These are phyloP conservation scores for Vireo griseus DNA, from an alignment of 2,797 vertebrate species.

Conservation along the genomic window DNA sequence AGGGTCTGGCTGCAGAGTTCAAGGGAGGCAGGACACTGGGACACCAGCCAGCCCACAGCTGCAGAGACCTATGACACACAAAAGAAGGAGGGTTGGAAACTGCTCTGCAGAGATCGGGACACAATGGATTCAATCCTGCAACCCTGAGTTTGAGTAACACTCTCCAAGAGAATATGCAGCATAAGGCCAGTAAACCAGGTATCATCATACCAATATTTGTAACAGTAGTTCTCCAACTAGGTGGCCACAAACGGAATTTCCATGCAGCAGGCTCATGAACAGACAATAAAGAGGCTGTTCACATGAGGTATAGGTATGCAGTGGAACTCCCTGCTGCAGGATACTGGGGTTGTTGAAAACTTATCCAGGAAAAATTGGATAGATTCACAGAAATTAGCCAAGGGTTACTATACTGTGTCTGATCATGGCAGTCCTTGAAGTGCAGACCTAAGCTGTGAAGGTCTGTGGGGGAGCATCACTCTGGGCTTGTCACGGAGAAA, in stretches of 20 bases:
- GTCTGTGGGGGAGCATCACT: background rate
- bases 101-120: background rate
- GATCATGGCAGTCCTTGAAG: background rate
- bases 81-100: background rate
- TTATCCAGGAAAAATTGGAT: background rate
- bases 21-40: conserved; percentile 73
- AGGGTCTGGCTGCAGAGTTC: conserved; percentile 84
- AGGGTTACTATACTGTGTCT: background rate
- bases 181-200: background rate
- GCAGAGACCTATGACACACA: conserved; percentile 69
- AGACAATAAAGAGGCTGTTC: background rate
- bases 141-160: background rate
- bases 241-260: background rate
- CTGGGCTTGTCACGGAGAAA: background rate
- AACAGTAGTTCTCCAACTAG: background rate
- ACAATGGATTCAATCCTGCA: background rate
- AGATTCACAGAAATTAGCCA: background rate
- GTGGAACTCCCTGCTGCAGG: background rate
- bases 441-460: background rate
- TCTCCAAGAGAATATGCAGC: background rate
- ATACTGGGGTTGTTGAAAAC: background rate
- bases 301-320: background rate
- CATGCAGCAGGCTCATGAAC: background rate
- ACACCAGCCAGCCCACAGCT: conserved; percentile 84
- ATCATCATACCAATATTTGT: background rate